A percentile compares a stretch with the other conserved stretches of the same genome.
These are phyloP conservation scores for Aplidium turbinatum DNA, from an alignment of 23 tunicate genomes.

Conservation along the genomic window DNA sequence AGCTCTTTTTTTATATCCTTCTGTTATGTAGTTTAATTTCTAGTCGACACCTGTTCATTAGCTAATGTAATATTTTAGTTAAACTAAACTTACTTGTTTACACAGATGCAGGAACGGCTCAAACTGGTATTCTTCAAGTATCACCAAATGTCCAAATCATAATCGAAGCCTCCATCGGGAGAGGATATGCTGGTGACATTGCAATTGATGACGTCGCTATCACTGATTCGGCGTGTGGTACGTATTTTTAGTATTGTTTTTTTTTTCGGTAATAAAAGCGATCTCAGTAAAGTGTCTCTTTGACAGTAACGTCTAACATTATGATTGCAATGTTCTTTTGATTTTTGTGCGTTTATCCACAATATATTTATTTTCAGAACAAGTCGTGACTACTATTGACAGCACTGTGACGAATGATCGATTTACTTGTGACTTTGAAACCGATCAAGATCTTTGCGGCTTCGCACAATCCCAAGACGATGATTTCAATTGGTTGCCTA, in stretches of 20 bases:
- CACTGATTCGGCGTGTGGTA: conserved; percentile 82
- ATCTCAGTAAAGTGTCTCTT: too few relatives aligned
- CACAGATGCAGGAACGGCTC: neutral
- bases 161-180: conserved; percentile 78
- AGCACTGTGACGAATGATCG: neutral
- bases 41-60: too few relatives aligned
- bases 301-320: too few relatives aligned
- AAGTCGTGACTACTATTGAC: neutral
- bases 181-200: conserved; percentile 95
- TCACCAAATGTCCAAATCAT: conserved; percentile 42
- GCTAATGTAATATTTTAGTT: too few relatives aligned
- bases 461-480: conserved; percentile 40
- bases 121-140: neutral
- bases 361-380: conserved; percentile 10
- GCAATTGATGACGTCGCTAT: conserved; percentile 91
- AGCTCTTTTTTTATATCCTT: too few relatives aligned
- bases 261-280: too few relatives aligned
- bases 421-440: conserved; percentile 72
- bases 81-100: neutral
- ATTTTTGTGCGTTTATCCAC: too few relatives aligned
- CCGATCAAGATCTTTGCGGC: conserved; percentile 32
- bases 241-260: conserved; percentile 9
- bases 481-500: conserved; percentile 76
- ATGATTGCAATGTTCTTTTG: too few relatives aligned
- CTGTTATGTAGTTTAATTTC: too few relatives aligned